Evolutionary conservation across 2,888 invertebrate genomes (phyloP), one percentile per base, ranked within the genome.

Genomic region (Diploptera punctata): DNA sequence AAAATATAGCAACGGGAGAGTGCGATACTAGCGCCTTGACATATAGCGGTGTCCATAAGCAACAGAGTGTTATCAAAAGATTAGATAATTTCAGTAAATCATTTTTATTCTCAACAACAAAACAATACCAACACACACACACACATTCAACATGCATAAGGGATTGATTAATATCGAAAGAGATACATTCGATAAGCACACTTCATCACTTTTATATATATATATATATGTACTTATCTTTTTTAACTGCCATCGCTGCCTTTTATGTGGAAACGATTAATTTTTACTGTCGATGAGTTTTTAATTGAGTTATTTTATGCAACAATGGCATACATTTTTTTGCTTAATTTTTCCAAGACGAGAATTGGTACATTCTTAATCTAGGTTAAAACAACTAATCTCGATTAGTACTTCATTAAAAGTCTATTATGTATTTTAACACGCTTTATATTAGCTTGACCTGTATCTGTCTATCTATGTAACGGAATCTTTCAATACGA

Each of bases 261-360:
- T 9, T 43, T 54, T 44, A 57, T 44, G 49, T 29, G 62, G 29
- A 57, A 49, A 49, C 71, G 67, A 71, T 71, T 71, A 71, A 71
- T 71, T 71, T 71, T 71, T 71, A 62, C 71, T 71, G 71, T 71
- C 71, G 71, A 71, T 71, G 71, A 44, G 67, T 4, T 67, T 71
- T 65, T 54, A 67, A 65, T 71, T 65, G 44, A 19, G 29, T 33
- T 38, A n/a, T 16, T 47, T 13, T 1, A 31, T 24, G 61, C 70
- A 70, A 70, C 19, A 70, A 13, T 29, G 57, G 21, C 13, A 13
- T 57, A 57, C 0, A 29, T 57, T 29, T 29, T 7, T 33, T 33
- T 33, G 33, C 10, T 7, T 33, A 33, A 33, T 33, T 5, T 33
- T 33, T 33, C 33, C 10, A 33, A 33, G 5, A 33, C 33, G 7